Base-by-base conservation (phyloP, 1,140 invertebrate genomes). In the Drosophila littoralis region DNA sequence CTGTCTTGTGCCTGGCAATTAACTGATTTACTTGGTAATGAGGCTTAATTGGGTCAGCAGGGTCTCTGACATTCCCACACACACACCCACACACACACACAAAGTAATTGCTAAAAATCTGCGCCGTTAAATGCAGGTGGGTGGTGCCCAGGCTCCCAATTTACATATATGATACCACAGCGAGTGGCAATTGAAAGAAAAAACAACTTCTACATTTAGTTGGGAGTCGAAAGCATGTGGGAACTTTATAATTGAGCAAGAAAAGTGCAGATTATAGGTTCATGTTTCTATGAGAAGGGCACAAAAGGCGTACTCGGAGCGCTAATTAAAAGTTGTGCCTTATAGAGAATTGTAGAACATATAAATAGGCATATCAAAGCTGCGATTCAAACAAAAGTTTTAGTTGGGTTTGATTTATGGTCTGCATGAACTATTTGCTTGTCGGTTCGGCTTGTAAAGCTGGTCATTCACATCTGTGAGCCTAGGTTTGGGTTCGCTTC, bases 1-100 rank as follows among this genome's bases (percentile, higher is more conserved):
- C 6, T 35, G 57, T 13, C 57, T 59, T 59, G 42, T 58, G 43
- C 17, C 43, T 22, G 68, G 71, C 74, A 88, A 86, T 86, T 86
- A 86, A 86, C 82, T 86, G 55, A 54, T 70, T 79, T 74, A 70
- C 59, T 55, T 55, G 60, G 72, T 88, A 86, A 88, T 86, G 75
- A 88, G 79, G 50, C 72, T 51, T 80, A 86, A 86, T 79, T 86
- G 79, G 82, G 83, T 86, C 82, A 85, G 66, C 57, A 59, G 74
- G 35, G 28, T 57, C 61, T 67, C 46, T 50, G 51, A 63, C 68
- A 68, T 76, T 76, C 76, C 33, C 63, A 60, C 73, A 57, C 69
- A 42, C 58, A 6, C 69, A 57, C 69, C 36, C 58, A 6, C 69
- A 60, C 72, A 57, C 63, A 60, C 67, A 51, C 69, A 42, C 58